Evolutionary conservation across 2,113 vertebrate genomes (phyloP).

Genomic region (Syrmaticus mikado): DNA sequence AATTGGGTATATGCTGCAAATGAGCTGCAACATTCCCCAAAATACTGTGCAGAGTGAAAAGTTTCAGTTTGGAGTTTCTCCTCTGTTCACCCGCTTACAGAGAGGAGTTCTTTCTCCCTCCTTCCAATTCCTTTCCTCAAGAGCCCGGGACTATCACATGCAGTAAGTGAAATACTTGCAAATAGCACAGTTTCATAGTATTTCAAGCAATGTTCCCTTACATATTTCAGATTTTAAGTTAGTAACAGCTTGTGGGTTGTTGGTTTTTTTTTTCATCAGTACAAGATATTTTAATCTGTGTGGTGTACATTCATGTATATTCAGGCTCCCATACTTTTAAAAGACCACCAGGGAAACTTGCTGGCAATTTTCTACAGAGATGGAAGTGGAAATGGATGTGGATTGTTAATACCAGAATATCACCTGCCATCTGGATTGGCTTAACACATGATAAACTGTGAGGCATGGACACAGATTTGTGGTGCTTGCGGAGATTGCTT

Average conservation of each 20-base stretch:
- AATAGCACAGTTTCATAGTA: neutral
- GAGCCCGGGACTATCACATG: neutral
- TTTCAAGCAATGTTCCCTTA: neutral
- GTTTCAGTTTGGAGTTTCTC: neutral
- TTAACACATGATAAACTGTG: conserved; percentile 60
- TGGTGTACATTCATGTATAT: neutral
- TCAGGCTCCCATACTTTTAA: neutral
- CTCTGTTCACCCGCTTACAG: neutral
- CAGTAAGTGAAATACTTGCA: neutral
- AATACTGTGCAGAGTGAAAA: neutral
- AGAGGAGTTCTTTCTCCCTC: neutral
- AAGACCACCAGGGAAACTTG: conserved; percentile 27
- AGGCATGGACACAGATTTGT: conserved; percentile 36
- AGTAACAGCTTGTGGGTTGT: neutral
- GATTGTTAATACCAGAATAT: conserved; percentile 36
- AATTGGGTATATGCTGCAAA: neutral
- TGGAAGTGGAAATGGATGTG: conserved; percentile 26
- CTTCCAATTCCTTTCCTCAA: neutral
- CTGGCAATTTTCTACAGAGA: neutral
- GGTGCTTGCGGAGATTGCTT: conserved; percentile 6
- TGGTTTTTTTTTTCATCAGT: neutral
- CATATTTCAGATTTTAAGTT: neutral
- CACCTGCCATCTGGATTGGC: conserved; percentile 43
- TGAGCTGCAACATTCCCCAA: neutral
- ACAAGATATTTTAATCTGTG: neutral